Percentiles rank a stretch among this genome's conserved stretches.
These are phyloP conservation scores for Drosophila bifasciata DNA, from an alignment of 1,140 invertebrate genomes.

Conservation along the genomic window DNA sequence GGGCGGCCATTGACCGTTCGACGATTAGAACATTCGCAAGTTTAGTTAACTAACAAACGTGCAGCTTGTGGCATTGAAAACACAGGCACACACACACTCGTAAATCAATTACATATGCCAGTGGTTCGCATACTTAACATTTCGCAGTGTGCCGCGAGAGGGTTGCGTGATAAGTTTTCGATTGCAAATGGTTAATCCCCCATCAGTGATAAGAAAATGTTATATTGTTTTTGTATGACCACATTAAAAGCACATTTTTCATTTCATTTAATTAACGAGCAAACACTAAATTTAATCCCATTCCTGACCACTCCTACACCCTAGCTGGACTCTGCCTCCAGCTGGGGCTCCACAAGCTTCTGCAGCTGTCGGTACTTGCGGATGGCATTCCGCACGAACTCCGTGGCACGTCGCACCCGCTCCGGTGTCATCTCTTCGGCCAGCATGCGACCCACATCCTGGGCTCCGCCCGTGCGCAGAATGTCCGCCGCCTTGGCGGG, in stretches of 20 bases:
- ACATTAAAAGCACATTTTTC: slow-evolving; percentile 54
- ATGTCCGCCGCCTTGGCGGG: slow-evolving; percentile 85
- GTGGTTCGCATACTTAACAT: slow-evolving; percentile 15
- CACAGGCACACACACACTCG: neutral
- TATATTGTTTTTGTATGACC: slow-evolving; percentile 31
- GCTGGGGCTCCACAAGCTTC: slow-evolving; percentile 39
- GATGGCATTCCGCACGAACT: slow-evolving; percentile 87
- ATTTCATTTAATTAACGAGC: slow-evolving; percentile 44
- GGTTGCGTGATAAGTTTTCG: slow-evolving; percentile 9
- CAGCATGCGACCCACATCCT: slow-evolving; percentile 73
- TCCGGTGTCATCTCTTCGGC: slow-evolving; percentile 83
- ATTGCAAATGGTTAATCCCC: neutral
- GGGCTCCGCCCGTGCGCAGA: slow-evolving; percentile 65
- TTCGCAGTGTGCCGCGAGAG: neutral
- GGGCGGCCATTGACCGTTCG: slow-evolving; percentile 35
- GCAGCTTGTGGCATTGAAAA: slow-evolving; percentile 31
- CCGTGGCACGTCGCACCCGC: slow-evolving; percentile 86
- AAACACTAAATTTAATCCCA: slow-evolving; percentile 38
- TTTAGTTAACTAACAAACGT: slow-evolving; percentile 33
- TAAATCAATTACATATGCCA: slow-evolving; percentile 19
- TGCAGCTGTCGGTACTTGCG: slow-evolving; percentile 86
- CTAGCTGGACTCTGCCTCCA: slow-evolving; percentile 9
- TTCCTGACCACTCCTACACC: neutral
- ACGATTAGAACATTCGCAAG: slow-evolving; percentile 28
- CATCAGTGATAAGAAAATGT: neutral